Base-by-base conservation (phyloP, 2,797 vertebrate genomes). In the Dicrostonyx torquatus region DNA sequence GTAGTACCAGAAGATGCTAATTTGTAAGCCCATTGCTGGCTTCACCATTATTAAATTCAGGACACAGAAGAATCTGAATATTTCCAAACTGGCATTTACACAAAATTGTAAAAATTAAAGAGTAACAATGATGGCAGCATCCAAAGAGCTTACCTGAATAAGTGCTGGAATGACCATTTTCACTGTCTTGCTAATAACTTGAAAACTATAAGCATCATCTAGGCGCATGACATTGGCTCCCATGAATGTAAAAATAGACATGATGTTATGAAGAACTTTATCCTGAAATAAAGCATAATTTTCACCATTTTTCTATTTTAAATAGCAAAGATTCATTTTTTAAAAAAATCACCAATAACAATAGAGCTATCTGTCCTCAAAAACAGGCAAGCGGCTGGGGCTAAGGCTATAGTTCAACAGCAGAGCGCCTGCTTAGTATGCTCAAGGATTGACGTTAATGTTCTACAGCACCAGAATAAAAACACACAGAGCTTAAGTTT, bases 171-270 rank as follows among this genome's bases (percentile, higher is more conserved):
- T 99, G 95, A 99, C 99, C 96, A 99, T 99, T 98, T 99, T 99
- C 40, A 99, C 99, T 0, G 99, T 99, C 98, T 99, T 99, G 96
- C 98, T 99, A 97, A 99, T 99, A 91, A 99, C 99, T 95, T 99
- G 99, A 98, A 99, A 99, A 75, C 99, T 99, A 98, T 99, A 99
- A 80, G 98, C 97, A 95, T 99, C 99, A 94, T 99, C 99, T 95
- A 99, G 98, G 1, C 99, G 99, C 98, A 99, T 98, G 95, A 99
- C 98, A 95, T 98, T 99, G 73, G 99, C 99, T 5, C 99, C 99
- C 99, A 99, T 99, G 98, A 99, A 99, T 40, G 99, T 99, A 97
- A 99, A 99, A 98, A 99, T 99, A 89, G 99, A 99, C 99, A 99
- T 99, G 97, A 99, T 99, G 96, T 99, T 99, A 98, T 99, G 99